phyloP scores from a whole-genome alignment of 2,797 vertebrate genomes.

The Microchirus variegatus region DNA sequence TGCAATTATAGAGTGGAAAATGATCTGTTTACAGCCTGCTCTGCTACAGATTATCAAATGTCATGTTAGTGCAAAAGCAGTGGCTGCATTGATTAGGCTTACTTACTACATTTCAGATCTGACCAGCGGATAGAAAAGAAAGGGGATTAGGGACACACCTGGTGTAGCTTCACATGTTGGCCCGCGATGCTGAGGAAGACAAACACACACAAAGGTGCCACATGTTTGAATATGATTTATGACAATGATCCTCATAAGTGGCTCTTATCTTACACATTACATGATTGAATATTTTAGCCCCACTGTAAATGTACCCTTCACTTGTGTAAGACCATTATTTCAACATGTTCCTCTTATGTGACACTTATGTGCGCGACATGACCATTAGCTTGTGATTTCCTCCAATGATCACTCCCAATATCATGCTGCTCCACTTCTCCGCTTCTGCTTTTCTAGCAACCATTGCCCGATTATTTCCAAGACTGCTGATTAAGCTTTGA shows the following conservation, averaged over 20 bases:
- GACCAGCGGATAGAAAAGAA: conserved; percentile 1
- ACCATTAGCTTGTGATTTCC: not conserved
- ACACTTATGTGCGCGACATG: not conserved
- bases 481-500: too few species aligned
- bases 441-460: not conserved
- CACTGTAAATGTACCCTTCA: not conserved
- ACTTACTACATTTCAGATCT: not conserved
- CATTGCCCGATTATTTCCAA: conserved; percentile 12
- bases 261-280: conserved; percentile 4
- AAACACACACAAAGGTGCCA: conserved; percentile 1
- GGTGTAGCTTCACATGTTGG: not conserved
- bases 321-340: not conserved
- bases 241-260: not conserved
- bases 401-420: not conserved
- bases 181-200: not conserved
- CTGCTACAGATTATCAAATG: not conserved
- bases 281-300: not conserved
- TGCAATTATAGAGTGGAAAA: too few species aligned
- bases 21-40: too few species aligned
- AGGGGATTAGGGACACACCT: conserved; percentile 12
- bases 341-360: not conserved
- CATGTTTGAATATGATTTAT: not conserved
- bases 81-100: not conserved
- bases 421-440: conserved; percentile 7
- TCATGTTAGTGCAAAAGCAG: not conserved